A percentile compares a stretch with the other conserved stretches of the same genome.
Conservation (phyloP, 2,113 vertebrate genomes). For the Archilochus colubris region DNA sequence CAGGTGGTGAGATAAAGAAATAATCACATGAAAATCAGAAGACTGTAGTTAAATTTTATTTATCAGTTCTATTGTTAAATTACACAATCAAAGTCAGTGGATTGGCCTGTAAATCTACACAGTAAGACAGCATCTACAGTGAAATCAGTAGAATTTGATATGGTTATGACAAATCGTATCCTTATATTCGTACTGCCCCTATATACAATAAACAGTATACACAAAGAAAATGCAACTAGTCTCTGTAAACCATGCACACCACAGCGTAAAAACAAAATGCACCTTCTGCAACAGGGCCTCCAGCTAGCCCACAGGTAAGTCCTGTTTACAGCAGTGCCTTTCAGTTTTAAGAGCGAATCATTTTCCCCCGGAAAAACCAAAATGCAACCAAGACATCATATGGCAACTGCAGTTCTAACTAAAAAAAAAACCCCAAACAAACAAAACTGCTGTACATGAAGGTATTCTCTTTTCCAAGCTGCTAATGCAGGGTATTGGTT, state of each 20-base stretch:
- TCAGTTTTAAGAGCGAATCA: conserved; percentile 45
- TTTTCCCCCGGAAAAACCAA: conserved; percentile 23
- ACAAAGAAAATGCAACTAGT: conserved; percentile 76
- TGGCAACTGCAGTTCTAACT: conserved; percentile 51
- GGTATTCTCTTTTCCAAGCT: conserved; percentile 38
- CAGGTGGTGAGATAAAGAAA: neutral
- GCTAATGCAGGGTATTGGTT: conserved; percentile 29
- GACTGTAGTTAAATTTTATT: conserved; percentile 80
- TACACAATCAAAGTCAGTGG: conserved; percentile 79
- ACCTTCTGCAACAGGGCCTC: conserved; percentile 65
- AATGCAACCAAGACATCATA: conserved; percentile 55
- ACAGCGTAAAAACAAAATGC: conserved; percentile 73
- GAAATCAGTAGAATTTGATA: conserved; percentile 69
- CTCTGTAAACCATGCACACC: conserved; percentile 81
- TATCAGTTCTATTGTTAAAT: conserved; percentile 79
- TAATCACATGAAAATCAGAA: conserved; percentile 42
- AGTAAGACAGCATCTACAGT: conserved; percentile 72
- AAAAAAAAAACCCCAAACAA: neutral
- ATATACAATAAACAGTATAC: conserved; percentile 80
- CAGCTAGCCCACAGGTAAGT: neutral
- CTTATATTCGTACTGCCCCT: conserved; percentile 74
- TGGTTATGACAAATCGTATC: conserved; percentile 72
- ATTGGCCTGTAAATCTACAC: conserved; percentile 75
- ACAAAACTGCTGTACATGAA: conserved; percentile 56
- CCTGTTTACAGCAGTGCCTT: conserved; percentile 58